Conservation (phyloP, 2,888 invertebrate genomes). For the Agriopis marginaria region DNA sequence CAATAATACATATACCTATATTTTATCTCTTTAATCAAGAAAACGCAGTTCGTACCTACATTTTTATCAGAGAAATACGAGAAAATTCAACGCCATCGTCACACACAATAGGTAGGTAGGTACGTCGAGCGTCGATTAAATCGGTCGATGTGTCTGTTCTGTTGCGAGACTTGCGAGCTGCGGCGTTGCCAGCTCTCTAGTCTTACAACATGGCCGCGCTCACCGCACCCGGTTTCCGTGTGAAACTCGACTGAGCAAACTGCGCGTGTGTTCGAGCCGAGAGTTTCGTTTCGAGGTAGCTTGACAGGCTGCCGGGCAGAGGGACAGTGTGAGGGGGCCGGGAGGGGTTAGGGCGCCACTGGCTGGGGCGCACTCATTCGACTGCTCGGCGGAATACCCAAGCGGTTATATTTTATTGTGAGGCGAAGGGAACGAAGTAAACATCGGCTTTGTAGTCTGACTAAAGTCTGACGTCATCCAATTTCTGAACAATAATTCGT, state of each 20-base stretch:
- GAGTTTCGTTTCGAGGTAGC: conserved; percentile 55
- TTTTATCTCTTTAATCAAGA: not conserved
- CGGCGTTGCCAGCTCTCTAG: conserved; percentile 81
- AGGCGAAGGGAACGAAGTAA: conserved; percentile 63
- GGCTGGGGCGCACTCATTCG: conserved; percentile 33
- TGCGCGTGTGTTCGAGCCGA: conserved; percentile 65
- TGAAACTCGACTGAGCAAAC: conserved; percentile 80
- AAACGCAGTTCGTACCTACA: not conserved
- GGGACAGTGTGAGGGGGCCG: conserved; percentile 43
- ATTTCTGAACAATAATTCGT: conserved; percentile 73
- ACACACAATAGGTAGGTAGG: conserved; percentile 41
- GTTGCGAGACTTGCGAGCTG: conserved; percentile 41
- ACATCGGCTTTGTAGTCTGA: conserved; percentile 63
- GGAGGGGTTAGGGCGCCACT: conserved; percentile 51
- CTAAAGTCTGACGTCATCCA: conserved; percentile 73
- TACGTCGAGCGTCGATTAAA: conserved; percentile 70
- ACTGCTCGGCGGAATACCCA: conserved; percentile 53
- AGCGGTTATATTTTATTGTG: conserved; percentile 51
- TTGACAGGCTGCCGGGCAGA: conserved; percentile 53
- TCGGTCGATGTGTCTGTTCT: conserved; percentile 78
- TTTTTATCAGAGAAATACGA: conserved; percentile 33
- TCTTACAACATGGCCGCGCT: conserved; percentile 84
- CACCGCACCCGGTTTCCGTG: conserved; percentile 84
- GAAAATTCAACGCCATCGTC: conserved; percentile 65
- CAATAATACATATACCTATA: too few species aligned